Percentiles rank a stretch among this genome's conserved stretches.
These are phyloP conservation scores for Sebastes matsubarae DNA, from an alignment of 2,797 vertebrate genomes.

Conservation along the genomic window DNA sequence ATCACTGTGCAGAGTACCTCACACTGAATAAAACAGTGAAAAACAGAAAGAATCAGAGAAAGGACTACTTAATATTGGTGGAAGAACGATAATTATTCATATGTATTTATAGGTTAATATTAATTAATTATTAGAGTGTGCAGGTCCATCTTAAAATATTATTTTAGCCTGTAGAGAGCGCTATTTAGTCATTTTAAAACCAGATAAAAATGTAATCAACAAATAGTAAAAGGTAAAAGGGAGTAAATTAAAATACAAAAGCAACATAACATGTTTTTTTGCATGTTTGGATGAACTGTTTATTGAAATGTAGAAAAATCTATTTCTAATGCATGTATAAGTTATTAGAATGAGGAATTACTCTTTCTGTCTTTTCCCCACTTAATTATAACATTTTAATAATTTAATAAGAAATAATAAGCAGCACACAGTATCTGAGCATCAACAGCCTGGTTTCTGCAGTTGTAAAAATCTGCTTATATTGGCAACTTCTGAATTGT, in stretches of 20 bases:
- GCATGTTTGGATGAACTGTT: not conserved
- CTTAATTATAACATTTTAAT: not conserved
- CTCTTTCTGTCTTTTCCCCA: not conserved
- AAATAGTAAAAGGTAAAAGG: not conserved
- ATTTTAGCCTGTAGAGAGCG: not conserved
- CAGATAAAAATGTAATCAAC: not conserved
- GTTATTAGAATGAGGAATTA: not conserved
- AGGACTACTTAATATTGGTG: not conserved
- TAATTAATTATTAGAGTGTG: not conserved
- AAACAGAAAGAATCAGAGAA: not conserved
- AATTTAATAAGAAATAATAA: not conserved
- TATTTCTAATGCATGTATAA: not conserved
- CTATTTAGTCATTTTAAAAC: not conserved
- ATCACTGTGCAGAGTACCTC: not conserved
- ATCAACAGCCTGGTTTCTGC: not conserved
- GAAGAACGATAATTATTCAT: not conserved
- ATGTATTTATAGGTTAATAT: not conserved
- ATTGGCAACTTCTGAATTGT: not conserved
- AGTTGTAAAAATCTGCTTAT: not conserved
- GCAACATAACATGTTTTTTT: not conserved
- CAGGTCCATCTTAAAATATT: not conserved
- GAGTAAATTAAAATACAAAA: not conserved
- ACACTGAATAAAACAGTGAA: not conserved
- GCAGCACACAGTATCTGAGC: not conserved
- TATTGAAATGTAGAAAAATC: not conserved